Evolutionary conservation across 2,888 invertebrate species (phyloP), one percentile per base, ranked within the genome.

Genomic region (Ophion obscuratus): DNA sequence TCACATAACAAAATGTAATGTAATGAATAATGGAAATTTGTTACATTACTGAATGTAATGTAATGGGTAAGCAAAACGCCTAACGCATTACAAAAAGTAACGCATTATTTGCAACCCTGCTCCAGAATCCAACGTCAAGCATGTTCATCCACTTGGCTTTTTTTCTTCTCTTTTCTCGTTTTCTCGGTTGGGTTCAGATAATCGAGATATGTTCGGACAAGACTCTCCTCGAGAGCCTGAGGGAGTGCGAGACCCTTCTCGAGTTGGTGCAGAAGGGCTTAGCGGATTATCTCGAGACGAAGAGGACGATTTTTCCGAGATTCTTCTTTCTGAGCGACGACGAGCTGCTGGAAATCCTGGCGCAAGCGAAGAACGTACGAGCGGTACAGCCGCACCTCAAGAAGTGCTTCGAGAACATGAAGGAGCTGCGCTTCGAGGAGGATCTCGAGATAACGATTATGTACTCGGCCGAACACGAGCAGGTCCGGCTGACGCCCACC

Each of bases 271-370:
- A 97, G 85, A 97, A 97, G 88, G 97, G 97, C 0, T 95, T 98
- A 4, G 95, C 96, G 74, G 96, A 97, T 80, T 98, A 97, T 93
- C 95, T 98, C 94, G 97, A 97, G 92, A 95, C 96, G 87, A 97
- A 97, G 93, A 94, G 97, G 68, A 95, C 96, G 66, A 95, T 96
- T 64, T 98, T 97, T 94, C 97, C 97, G 27, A 94, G 96, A 91
- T 96, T 97, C 93, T 97, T 96, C 95, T 97, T 98, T 94, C 96
- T 98, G 87, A 97, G 97, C 89, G 97, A 98, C 91, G 97, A 97
- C 90, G 97, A 98, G 91, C 94, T 98, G 53, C 94, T 98, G 88
- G 97, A 97, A 93, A 97, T 98, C 71, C 94, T 98, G 73, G 97
- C 97, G 0, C 97, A 97, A 94, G 96, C 97, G 0, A 95, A 96